Evolutionary conservation across 2,113 vertebrate genomes (phyloP).

Genomic region (Hipposideros armiger): DNA sequence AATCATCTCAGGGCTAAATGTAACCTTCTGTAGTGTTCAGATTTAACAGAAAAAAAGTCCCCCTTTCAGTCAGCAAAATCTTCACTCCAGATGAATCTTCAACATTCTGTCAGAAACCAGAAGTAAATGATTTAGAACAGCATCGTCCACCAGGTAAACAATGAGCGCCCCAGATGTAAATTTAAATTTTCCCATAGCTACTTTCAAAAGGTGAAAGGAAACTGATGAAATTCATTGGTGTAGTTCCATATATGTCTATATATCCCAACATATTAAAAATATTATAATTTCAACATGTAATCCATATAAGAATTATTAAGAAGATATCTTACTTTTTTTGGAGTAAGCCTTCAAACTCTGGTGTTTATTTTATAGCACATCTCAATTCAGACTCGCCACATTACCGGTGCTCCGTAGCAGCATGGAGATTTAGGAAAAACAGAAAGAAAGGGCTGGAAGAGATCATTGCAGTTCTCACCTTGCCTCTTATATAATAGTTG

Average conservation of each 20-base stretch:
- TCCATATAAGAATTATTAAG: neutral
- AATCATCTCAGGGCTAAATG: conserved; percentile 4
- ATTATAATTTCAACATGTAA: neutral
- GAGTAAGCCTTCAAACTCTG: neutral
- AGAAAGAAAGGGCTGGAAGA: neutral
- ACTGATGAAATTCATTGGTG: neutral
- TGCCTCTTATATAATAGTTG: neutral
- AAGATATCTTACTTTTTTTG: neutral
- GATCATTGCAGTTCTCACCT: neutral
- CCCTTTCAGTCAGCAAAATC: neutral
- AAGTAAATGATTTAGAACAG: neutral
- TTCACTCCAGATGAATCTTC: neutral
- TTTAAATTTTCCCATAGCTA: neutral
- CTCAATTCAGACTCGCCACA: neutral
- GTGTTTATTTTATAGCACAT: neutral
- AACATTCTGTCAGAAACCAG: neutral
- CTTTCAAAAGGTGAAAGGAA: neutral
- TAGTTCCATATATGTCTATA: neutral
- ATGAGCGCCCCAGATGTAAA: neutral
- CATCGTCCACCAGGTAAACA: neutral
- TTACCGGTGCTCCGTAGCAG: neutral
- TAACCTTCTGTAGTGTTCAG: neutral
- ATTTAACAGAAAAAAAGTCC: neutral
- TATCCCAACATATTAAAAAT: neutral
- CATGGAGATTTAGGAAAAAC: neutral